These are phyloP conservation scores for Saxidomus purpurata DNA, from an alignment of 1,140 invertebrate genomes.

Conservation along the genomic window DNA sequence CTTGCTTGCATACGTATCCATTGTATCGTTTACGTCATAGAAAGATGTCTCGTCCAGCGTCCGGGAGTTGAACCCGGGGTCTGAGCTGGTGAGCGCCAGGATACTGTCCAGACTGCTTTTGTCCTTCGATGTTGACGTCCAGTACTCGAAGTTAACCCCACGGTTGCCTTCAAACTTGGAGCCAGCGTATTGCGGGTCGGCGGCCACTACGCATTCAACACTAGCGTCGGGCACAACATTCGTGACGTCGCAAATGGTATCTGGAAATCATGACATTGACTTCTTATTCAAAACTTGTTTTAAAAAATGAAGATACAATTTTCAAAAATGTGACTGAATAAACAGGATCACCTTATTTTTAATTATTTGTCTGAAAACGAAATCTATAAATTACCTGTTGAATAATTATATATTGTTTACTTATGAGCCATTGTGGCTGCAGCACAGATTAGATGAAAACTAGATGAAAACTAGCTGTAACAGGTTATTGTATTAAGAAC, in stretches of 20 bases:
- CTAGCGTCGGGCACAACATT: conserved; percentile 25
- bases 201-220: conserved; percentile 50
- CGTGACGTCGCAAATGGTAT: conserved; percentile 51
- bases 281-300: neutral
- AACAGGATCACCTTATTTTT: neutral
- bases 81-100: neutral
- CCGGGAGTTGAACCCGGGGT: neutral
- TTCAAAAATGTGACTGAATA: neutral
- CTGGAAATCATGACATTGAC: conserved; percentile 36
- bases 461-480: neutral
- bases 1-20: conserved; percentile 16
- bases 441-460: too few relatives aligned
- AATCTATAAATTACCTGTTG: neutral
- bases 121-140: conserved; percentile 18
- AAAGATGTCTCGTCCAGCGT: conserved; percentile 53
- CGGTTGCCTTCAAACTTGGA: conserved; percentile 36
- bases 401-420: neutral
- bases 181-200: neutral
- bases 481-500: neutral
- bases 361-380: neutral
- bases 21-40: conserved; percentile 3
- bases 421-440: too few relatives aligned
- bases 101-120: neutral
- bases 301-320: neutral
- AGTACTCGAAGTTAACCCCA: conserved; percentile 63